Base-by-base conservation (phyloP, 1,140 invertebrate genomes). In the Leguminivora glycinivorella region DNA sequence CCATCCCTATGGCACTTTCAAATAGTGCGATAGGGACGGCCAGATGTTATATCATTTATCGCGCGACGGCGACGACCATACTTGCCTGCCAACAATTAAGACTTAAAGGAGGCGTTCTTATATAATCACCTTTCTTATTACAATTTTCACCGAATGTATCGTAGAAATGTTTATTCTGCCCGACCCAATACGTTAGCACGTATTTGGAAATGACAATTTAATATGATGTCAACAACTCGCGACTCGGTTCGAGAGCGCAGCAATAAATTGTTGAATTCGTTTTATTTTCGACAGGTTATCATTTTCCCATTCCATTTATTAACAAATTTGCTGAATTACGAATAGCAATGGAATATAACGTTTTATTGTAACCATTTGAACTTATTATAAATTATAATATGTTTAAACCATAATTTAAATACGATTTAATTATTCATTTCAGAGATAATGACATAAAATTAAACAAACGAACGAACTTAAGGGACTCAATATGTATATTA, bases 121-220 rank as follows among this genome's bases (percentile, higher is more conserved):
- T 52, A 17, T 63, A 63, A 29, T 63, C 17, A 29, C 14, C 26
- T 14, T 17, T 31, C 58, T n/a, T 29, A 25, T 29, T 29, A 31
- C 58, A 63, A 17, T 29, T 63, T 63, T 17, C 14, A 26, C 58
- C 14, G 17, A 63, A 63, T 63, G 58, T 63, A 63, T 63, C 58
- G 58, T 29, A 26, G 26, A n/a, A 63, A 63, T 63, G 26, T 58
- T 58, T 31, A 63, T 63, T 63, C 31, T 63, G 26, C 58, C 17
- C 26, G 17, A 29, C 58, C 26, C 56, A 22, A 63, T 14, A 63
- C 17, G 58, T 34, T 63, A 63, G 58, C 58, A 63, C 58, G 58
- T 63, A 63, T 63, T 63, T 29, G 14, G 58, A 63, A 63, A 63
- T 63, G 58, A 34, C 58, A 63, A 63, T 63, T 63, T 63, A 63